phyloP scores from a whole-genome alignment of 2,888 invertebrate genomes.

The Nomada hirtipes region DNA sequence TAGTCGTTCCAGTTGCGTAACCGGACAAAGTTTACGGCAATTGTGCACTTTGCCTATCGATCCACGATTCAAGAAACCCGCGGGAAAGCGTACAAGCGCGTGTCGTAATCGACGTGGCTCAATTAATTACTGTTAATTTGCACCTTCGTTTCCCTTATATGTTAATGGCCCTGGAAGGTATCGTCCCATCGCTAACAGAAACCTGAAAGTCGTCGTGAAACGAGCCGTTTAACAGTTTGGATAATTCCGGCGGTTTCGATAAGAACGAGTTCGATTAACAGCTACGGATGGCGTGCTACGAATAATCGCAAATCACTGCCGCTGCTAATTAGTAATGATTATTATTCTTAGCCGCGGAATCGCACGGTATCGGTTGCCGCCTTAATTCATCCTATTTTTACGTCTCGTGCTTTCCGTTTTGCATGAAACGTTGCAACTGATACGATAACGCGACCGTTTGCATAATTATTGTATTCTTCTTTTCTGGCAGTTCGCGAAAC shows the following conservation, averaged over 20 bases:
- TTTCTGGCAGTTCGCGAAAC: no score
- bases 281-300: conserved; percentile 17
- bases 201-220: conserved; percentile 21
- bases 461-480: background rate
- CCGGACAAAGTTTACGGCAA: background rate
- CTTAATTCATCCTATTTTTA: background rate
- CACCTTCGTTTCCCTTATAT: conserved; percentile 6
- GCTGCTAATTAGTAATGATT: conserved; percentile 29
- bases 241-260: conserved; percentile 15
- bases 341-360: conserved; percentile 22
- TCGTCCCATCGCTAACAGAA: conserved; percentile 24
- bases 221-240: conserved; percentile 25
- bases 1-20: conserved; percentile 1
- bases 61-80: background rate
- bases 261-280: conserved; percentile 31
- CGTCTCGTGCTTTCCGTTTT: background rate
- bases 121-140: conserved; percentile 33
- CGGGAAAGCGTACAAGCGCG: no score
- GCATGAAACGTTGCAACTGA: background rate
- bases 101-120: background rate
- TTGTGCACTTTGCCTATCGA: background rate
- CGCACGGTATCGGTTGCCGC: conserved; percentile 3
- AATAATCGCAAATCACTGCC: conserved; percentile 31
- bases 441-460: background rate
- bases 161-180: conserved; percentile 8